Evolutionary conservation across 2,113 vertebrate species (phyloP), one percentile per base, ranked within the genome.

Genomic region (Prunella himalayana): DNA sequence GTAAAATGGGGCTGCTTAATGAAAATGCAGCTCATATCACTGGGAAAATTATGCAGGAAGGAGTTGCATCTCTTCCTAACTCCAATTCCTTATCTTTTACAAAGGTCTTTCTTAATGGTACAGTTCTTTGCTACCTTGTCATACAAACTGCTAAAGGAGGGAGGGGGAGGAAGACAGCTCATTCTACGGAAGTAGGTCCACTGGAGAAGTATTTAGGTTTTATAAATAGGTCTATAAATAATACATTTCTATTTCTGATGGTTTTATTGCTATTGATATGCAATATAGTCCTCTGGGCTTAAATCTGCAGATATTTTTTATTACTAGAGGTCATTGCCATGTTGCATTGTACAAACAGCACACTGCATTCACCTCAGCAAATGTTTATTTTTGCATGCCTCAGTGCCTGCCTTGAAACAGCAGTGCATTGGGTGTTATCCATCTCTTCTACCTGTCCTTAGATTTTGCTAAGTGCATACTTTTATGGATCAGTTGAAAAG

Each of bases 141-240:
- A 66, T 49, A 86, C 30, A 94, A 95, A 83, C 54, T 5, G 8
- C n/a, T 66, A 39, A 71, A 86, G 65, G 41, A 87, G 28, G 22
- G 39, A 86, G 64, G 31, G 28, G n/a, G 63, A 92, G 30, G 15
- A 86, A 95, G 39, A 61, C 61, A 73, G 84, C 90, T 83, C 86
- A 91, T 88, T 97, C 86, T 37, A 45, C 14, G 84, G 79, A 88
- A 95, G 64, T 45, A 88, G 51, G 78, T 94, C 73, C 88, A 72
- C 76, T 80, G 78, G 68, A 91, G 47, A 84, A 92, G 86, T 95
- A 95, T 96, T 97, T 96, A 95, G 86, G 68, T 77, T 96, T 92
- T 94, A 95, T 95, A 96, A 97, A 95, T 90, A 95, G 66, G 41
- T 86, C 94, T 84, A 94, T 97, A 97, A 97, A 97, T 97, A 97